Conservation (phyloP, 2,888 invertebrate genomes). For the Temnothorax rugatulus region DNA sequence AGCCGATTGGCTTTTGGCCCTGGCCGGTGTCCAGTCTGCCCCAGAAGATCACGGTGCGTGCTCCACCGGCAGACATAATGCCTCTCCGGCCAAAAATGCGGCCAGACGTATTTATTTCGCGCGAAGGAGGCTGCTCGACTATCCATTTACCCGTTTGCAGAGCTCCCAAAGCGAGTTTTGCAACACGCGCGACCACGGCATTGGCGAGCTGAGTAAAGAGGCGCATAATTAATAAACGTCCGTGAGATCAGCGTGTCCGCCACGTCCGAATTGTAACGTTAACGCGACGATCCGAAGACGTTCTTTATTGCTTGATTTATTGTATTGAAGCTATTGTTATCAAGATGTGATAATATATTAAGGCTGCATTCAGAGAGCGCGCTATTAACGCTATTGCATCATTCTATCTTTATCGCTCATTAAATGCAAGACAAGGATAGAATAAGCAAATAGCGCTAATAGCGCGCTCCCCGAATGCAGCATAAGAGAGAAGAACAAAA, state of each 20-base stretch:
- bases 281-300: not conserved
- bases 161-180: slow-evolving; percentile 57
- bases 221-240: slow-evolving; percentile 52
- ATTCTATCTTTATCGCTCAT: too few species aligned
- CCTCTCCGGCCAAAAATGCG: slow-evolving; percentile 75
- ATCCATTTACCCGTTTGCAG: slow-evolving; percentile 65
- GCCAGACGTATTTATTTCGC: slow-evolving; percentile 77
- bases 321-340: not conserved
- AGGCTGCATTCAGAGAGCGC: too few species aligned
- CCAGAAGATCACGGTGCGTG: slow-evolving; percentile 55
- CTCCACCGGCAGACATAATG: slow-evolving; percentile 69
- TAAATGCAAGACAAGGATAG: too few species aligned
- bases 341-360: not conserved
- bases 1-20: slow-evolving; percentile 76
- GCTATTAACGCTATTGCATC: too few species aligned
- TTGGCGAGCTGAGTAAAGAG: slow-evolving; percentile 25
- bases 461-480: too few species aligned
- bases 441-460: too few species aligned
- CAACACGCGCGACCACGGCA: slow-evolving; percentile 43
- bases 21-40: slow-evolving; percentile 79
- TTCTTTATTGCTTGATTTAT: not conserved
- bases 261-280: not conserved
- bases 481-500: not conserved
- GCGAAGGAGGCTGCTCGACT: slow-evolving; percentile 60
- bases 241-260: not conserved